These are phyloP conservation scores for Epsilonema sp. DNA, from an alignment of 2,888 invertebrate genomes.

Conservation along the genomic window DNA sequence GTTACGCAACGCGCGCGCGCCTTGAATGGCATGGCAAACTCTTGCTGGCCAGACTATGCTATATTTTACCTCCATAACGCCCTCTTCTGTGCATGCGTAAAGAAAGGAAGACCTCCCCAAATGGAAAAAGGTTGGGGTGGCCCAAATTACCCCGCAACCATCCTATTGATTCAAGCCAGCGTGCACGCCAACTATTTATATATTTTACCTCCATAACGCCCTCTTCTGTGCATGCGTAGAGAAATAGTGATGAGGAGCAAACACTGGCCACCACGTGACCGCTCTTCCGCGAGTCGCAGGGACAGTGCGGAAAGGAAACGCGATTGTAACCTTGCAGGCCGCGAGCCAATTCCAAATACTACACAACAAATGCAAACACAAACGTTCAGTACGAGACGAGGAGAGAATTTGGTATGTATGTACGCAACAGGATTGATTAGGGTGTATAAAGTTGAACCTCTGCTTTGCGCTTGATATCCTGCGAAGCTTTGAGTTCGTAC, in stretches of 20 bases:
- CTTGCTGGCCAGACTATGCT: too few relatives aligned
- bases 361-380: slow-evolving; percentile 1
- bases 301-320: slow-evolving; percentile 78
- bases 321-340: slow-evolving; percentile 77
- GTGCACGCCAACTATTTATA: too few relatives aligned
- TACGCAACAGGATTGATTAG: too few relatives aligned
- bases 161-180: too few relatives aligned
- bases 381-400: too few relatives aligned
- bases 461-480: slow-evolving; percentile 61
- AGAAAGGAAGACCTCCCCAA: too few relatives aligned
- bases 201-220: slow-evolving; percentile 46
- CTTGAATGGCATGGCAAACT: too few relatives aligned
- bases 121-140: too few relatives aligned
- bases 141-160: too few relatives aligned
- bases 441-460: slow-evolving; percentile 39
- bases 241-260: slow-evolving; percentile 44
- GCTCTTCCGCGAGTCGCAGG: slow-evolving; percentile 64
- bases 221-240: slow-evolving; percentile 64
- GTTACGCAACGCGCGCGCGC: too few relatives aligned
- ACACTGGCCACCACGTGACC: slow-evolving; percentile 61
- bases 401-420: too few relatives aligned
- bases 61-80: slow-evolving; percentile 41
- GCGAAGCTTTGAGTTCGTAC: slow-evolving; percentile 85
- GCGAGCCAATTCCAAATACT: slow-evolving; percentile 62
- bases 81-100: too few relatives aligned